Conservation (phyloP, 2,888 invertebrate genomes). For the Adelphocoris suturalis region DNA sequence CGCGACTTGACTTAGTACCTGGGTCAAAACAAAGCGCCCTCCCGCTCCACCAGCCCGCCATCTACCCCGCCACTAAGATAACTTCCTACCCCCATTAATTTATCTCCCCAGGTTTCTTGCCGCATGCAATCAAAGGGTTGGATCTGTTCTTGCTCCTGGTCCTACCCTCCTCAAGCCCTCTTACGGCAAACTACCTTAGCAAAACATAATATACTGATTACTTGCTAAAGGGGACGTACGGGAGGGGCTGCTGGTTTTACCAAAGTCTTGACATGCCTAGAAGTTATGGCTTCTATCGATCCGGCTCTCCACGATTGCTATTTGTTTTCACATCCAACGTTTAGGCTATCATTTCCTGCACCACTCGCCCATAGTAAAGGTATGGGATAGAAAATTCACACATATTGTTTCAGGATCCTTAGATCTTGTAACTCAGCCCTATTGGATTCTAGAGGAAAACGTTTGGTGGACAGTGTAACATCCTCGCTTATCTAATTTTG, state of each 20-base stretch:
- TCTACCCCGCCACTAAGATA: conserved; percentile 57
- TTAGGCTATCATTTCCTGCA: too few species aligned
- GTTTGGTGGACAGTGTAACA: too few species aligned
- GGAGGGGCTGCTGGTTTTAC: conserved; percentile 2
- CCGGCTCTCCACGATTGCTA: background rate
- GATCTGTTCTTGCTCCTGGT: conserved; percentile 65
- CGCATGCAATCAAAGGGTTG: conserved; percentile 58
- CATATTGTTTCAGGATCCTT: too few species aligned
- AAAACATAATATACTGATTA: conserved; percentile 60
- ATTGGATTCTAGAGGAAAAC: too few species aligned
- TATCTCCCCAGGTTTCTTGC: conserved; percentile 64
- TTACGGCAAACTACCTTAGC: conserved; percentile 48
- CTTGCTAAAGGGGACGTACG: conserved; percentile 29
- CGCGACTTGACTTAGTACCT: conserved; percentile 68
- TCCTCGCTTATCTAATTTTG: too few species aligned
- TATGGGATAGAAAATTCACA: too few species aligned
- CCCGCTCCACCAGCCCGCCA: background rate
- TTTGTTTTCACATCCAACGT: background rate
- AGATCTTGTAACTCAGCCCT: too few species aligned
- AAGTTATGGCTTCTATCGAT: conserved; percentile 9
- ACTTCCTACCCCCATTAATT: conserved; percentile 69
- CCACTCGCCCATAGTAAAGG: too few species aligned
- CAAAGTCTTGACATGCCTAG: background rate
- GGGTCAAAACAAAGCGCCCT: conserved; percentile 62
- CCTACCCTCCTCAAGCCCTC: conserved; percentile 40